phyloP scores from a whole-genome alignment of 2,113 vertebrate species.

The Gallinago media region DNA sequence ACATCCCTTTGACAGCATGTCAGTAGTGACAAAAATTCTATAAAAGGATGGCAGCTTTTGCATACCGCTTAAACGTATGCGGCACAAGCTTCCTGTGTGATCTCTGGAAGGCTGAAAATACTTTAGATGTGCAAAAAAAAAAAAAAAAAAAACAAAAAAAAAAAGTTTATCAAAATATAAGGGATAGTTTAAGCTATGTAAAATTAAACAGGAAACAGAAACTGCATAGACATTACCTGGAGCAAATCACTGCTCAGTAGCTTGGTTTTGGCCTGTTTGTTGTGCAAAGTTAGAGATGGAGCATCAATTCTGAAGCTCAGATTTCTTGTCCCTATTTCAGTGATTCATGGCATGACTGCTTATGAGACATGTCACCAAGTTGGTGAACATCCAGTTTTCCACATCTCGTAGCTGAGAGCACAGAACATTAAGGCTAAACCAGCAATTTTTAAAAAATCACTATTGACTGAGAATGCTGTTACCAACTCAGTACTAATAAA shows the following conservation, averaged over 20 bases:
- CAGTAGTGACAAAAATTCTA: conserved; percentile 62
- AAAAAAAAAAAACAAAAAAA: not conserved
- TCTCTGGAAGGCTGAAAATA: conserved; percentile 65
- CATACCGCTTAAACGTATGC: conserved; percentile 50
- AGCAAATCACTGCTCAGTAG: not conserved
- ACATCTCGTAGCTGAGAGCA: not conserved
- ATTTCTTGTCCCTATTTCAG: not conserved
- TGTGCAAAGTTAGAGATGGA: not conserved
- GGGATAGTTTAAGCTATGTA: not conserved
- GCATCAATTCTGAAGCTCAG: not conserved
- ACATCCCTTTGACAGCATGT: conserved; percentile 56
- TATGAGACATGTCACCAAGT: not conserved
- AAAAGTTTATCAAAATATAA: not conserved
- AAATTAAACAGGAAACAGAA: conserved; percentile 26
- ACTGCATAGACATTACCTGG: not conserved
- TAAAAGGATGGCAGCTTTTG: conserved; percentile 71
- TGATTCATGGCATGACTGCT: not conserved
- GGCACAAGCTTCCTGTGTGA: conserved; percentile 57
- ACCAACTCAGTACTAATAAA: not conserved
- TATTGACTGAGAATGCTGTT: not conserved
- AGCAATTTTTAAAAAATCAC: not conserved
- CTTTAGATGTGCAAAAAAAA: conserved; percentile 7
- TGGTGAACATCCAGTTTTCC: conserved; percentile 24
- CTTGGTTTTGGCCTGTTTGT: not conserved
- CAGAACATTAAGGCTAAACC: not conserved